Evolutionary conservation across 2,797 vertebrate genomes (phyloP).

Genomic region (Melanotaenia nigrans): DNA sequence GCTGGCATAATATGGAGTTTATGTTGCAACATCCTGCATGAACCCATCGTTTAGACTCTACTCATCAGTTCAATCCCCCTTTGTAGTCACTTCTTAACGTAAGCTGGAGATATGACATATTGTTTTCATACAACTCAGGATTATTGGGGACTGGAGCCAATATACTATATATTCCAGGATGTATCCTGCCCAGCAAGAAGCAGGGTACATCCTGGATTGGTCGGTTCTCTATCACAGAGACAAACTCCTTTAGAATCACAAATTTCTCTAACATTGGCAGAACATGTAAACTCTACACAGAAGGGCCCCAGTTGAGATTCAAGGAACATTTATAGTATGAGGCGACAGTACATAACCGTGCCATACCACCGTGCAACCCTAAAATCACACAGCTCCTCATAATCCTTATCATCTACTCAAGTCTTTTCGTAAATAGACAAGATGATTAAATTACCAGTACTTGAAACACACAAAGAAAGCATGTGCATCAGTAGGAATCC

Average conservation of each 20-base stretch:
- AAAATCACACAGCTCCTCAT: background rate
- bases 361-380: background rate
- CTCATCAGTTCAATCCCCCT: too few relatives aligned
- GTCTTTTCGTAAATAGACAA: background rate
- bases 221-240: background rate
- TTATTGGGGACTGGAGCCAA: too few relatives aligned
- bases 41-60: background rate
- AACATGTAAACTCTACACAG: too few relatives aligned
- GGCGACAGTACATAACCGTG: background rate
- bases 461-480: background rate
- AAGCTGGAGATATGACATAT: too few relatives aligned
- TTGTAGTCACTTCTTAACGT: too few relatives aligned
- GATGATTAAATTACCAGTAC: background rate
- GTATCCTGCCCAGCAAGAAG: background rate
- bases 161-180: too few relatives aligned
- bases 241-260: background rate
- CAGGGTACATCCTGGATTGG: background rate
- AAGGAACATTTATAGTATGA: background rate
- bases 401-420: background rate
- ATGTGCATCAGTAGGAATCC: background rate
- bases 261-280: background rate
- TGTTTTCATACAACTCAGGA: too few relatives aligned
- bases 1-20: too few relatives aligned
- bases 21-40: too few relatives aligned
- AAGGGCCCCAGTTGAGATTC: too few relatives aligned